Conservation (phyloP, 2,888 invertebrate genomes). For the Icerya purchasi region DNA sequence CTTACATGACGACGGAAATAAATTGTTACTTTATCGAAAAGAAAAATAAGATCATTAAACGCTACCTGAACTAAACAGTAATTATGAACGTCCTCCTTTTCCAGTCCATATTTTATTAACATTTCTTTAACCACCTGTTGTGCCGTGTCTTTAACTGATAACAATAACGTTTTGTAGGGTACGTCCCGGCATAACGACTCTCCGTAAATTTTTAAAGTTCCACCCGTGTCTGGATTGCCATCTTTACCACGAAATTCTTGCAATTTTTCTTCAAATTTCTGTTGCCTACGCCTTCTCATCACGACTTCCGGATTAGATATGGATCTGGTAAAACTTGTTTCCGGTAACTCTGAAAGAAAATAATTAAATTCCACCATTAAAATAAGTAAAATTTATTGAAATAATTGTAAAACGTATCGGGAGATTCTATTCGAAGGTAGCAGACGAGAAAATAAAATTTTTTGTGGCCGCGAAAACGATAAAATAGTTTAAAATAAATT, state of each 20-base stretch:
- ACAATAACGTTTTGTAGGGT: constrained; percentile 89
- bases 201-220: constrained; percentile 85
- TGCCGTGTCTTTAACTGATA: constrained; percentile 82
- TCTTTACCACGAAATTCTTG: constrained; percentile 89
- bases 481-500: too few relatives aligned
- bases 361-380: too few relatives aligned
- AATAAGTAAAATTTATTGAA: too few relatives aligned
- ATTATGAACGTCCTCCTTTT: constrained; percentile 67
- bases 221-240: constrained; percentile 84
- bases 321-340: constrained; percentile 94
- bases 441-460: too few relatives aligned
- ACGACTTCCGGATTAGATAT: constrained; percentile 99
- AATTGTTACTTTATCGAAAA: neutral
- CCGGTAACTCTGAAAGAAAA: constrained; percentile 57
- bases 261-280: constrained; percentile 86
- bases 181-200: constrained; percentile 88
- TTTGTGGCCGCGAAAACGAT: too few relatives aligned
- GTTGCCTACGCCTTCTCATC: constrained; percentile 87
- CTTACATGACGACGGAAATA: too few relatives aligned
- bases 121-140: constrained; percentile 86
- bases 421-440: too few relatives aligned
- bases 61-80: constrained; percentile 87
- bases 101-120: constrained; percentile 87
- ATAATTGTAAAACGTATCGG: too few relatives aligned
- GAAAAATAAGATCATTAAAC: neutral